Percentiles rank a stretch among this genome's conserved stretches.
Evolutionary conservation across 1,140 invertebrate genomes (phyloP).

Genomic region (Leguminivora glycinivorella): DNA sequence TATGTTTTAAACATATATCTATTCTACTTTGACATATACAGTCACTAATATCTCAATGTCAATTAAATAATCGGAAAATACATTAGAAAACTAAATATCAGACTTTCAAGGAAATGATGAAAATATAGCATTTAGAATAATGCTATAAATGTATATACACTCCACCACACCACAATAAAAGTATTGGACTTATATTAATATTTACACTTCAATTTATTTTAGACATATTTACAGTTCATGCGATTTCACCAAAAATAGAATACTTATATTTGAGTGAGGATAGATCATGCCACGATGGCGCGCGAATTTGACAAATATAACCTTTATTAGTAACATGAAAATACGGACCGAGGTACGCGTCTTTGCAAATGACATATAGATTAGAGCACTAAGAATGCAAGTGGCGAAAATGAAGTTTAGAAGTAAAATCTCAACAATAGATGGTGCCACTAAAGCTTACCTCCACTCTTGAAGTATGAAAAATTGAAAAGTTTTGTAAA

Average conservation of each 20-base stretch:
- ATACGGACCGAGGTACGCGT: too few relatives aligned
- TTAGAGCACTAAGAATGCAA: neutral
- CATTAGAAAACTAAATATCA: neutral
- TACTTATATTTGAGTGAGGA: too few relatives aligned
- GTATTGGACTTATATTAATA: neutral
- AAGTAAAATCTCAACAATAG: too few relatives aligned
- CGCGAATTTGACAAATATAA: too few relatives aligned
- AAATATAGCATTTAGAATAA: constrained; percentile 5
- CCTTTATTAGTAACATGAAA: too few relatives aligned
- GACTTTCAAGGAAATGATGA: neutral
- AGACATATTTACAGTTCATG: neutral
- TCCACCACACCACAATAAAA: neutral
- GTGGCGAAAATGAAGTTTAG: too few relatives aligned
- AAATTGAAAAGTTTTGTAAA: too few relatives aligned
- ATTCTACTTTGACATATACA: neutral
- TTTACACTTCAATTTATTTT: neutral
- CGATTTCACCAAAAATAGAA: constrained; percentile 5
- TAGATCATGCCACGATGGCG: too few relatives aligned
- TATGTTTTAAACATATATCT: neutral
- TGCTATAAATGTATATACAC: neutral
- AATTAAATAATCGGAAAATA: neutral
- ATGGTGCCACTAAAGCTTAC: too few relatives aligned
- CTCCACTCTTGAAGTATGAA: too few relatives aligned
- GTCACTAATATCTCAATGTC: neutral
- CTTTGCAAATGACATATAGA: too few relatives aligned